A percentile compares a stretch with the other conserved stretches of the same genome.
Evolutionary conservation across 2,888 invertebrate species (phyloP).

Genomic region (Tenthredo mesomela): DNA sequence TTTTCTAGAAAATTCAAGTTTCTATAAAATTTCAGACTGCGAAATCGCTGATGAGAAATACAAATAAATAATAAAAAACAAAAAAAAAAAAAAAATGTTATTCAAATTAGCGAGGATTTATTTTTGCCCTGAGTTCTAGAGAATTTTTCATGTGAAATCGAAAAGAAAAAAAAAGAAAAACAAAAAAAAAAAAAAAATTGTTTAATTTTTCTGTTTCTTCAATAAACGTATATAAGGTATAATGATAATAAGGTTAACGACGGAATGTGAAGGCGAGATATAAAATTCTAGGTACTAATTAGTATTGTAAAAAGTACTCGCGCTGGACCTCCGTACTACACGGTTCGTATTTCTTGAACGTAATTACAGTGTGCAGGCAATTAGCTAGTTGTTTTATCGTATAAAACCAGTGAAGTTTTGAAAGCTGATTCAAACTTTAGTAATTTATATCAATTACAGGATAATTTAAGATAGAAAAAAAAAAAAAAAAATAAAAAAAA

Average conservation of each 20-base stretch:
- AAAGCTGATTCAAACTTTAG: constrained; percentile 28
- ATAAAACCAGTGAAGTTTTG: not conserved
- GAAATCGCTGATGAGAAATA: too few relatives aligned
- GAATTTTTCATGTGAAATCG: not conserved
- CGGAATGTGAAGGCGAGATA: not conserved
- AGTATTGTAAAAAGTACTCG: not conserved
- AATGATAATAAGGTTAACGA: not conserved
- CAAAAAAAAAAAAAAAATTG: not conserved
- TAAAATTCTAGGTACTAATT: not conserved
- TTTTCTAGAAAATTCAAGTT: too few relatives aligned
- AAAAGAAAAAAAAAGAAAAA: not conserved
- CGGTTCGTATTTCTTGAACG: not conserved
- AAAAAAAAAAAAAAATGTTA: too few relatives aligned
- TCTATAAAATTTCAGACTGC: too few relatives aligned
- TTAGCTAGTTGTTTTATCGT: constrained; percentile 11
- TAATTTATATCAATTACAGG: constrained; percentile 18
- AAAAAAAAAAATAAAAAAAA: not conserved
- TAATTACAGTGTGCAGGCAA: not conserved
- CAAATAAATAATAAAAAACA: too few relatives aligned
- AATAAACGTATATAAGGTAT: not conserved
- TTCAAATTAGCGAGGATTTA: too few relatives aligned
- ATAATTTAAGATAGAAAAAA: not conserved
- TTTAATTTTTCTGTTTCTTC: not conserved
- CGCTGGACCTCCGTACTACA: not conserved
- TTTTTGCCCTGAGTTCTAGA: not conserved